phyloP scores from a whole-genome alignment of 1,140 invertebrate genomes.

The Heliothis virescens region DNA sequence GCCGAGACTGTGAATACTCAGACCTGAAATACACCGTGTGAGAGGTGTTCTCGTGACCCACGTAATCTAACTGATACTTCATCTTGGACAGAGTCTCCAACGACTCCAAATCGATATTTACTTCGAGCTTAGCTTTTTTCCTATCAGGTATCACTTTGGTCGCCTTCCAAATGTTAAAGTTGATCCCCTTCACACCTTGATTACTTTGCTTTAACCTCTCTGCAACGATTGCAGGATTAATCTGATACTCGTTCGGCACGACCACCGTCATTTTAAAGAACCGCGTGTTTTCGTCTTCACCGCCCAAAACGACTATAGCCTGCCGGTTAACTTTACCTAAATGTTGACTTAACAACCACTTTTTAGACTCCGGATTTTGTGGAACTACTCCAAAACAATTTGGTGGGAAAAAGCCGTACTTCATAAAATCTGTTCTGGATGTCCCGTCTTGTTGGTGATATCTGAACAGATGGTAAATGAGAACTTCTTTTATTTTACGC shows the following conservation, averaged over 20 bases:
- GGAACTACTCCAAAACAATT: constrained; percentile 73
- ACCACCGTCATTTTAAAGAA: constrained; percentile 65
- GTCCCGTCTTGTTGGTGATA: constrained; percentile 65
- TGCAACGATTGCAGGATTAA: constrained; percentile 44
- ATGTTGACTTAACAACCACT: constrained; percentile 64
- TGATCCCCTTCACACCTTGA: constrained; percentile 71
- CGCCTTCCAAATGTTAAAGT: constrained; percentile 75
- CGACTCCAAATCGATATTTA: constrained; percentile 77
- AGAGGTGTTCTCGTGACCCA: constrained; percentile 47
- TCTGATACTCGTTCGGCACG: constrained; percentile 55
- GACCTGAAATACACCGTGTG: constrained; percentile 55
- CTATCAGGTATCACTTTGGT: constrained; percentile 19
- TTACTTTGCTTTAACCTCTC: constrained; percentile 72
- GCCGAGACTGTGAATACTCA: constrained; percentile 49
- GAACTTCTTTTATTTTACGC: constrained; percentile 72
- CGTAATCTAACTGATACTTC: constrained; percentile 70
- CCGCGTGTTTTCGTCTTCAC: constrained; percentile 59
- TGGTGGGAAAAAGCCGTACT: constrained; percentile 70
- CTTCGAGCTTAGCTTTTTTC: constrained; percentile 48
- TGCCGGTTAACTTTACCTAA: constrained; percentile 65
- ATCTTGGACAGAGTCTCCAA: constrained; percentile 66
- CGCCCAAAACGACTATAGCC: constrained; percentile 61
- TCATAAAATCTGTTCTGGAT: constrained; percentile 71
- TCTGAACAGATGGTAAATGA: constrained; percentile 72
- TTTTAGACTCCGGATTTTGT: constrained; percentile 71